Conservation (phyloP, 1,140 invertebrate genomes). For the Heliothis virescens region DNA sequence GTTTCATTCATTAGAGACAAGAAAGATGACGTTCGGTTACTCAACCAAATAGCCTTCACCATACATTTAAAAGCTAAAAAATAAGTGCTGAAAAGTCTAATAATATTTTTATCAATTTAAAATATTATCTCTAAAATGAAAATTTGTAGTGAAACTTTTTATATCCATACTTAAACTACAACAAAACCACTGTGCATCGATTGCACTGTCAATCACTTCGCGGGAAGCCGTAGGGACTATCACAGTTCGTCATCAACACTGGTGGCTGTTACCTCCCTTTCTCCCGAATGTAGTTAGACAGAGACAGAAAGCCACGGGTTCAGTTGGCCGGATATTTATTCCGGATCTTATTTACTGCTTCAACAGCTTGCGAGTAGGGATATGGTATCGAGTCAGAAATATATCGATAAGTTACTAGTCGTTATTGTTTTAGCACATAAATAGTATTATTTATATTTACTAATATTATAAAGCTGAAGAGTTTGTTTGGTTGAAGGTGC, state of each 20-base stretch:
- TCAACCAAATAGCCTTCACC: too few relatives aligned
- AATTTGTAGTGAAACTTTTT: neutral
- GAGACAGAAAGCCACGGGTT: conserved; percentile 59
- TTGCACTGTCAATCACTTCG: conserved; percentile 76
- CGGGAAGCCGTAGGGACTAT: conserved; percentile 64
- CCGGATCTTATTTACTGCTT: conserved; percentile 78
- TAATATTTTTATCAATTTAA: too few relatives aligned
- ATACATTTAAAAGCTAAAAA: too few relatives aligned
- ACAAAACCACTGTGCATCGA: conserved; percentile 56
- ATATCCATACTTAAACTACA: neutral
- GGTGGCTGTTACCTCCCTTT: conserved; percentile 46
- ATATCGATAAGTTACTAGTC: conserved; percentile 2
- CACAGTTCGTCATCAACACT: conserved; percentile 61
- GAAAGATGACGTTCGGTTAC: too few relatives aligned
- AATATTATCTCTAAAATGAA: too few relatives aligned
- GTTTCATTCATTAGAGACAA: too few relatives aligned
- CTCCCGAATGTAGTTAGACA: conserved; percentile 44
- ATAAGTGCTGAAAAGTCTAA: too few relatives aligned
- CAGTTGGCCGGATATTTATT: conserved; percentile 74
- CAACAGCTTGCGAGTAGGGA: conserved; percentile 59
- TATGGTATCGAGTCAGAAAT: conserved; percentile 3
- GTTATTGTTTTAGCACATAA: neutral
- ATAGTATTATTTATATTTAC: too few relatives aligned
- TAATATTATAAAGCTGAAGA: too few relatives aligned
- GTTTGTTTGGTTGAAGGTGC: too few relatives aligned